Evolutionary conservation across 2,888 invertebrate genomes (phyloP), one percentile per base, ranked within the genome.

Genomic region (Shargacucullia verbasci): DNA sequence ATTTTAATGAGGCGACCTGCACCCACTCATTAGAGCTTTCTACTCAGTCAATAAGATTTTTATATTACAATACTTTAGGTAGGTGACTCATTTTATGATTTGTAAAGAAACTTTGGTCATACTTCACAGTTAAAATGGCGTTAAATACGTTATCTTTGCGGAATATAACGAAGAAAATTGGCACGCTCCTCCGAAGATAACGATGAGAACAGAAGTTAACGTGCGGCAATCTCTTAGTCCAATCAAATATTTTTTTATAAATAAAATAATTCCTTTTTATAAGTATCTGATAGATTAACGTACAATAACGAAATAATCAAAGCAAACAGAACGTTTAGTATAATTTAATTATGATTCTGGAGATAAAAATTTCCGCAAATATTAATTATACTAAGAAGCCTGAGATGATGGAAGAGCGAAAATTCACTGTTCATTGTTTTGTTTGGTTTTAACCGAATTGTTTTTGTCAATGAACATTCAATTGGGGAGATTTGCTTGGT

Each of bases 401-500:
- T 47, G 43, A 20, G 20, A 20, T 3, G 20, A 20, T 4, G 39
- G 37, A 53, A 68, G 14, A 46, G 34, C 14, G 43, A 59, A 69
- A 54, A 34, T 33, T 40, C 20, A 27, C 45, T 35, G 49, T 38
- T n/a, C 53, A 48, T 47, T 72, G 60, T 71, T 73, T 64, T 33
- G 45, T 59, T 54, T 46, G 60, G 59, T 57, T 62, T 50, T 54
- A 52, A 41, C 50, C 44, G 61, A 68, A 65, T 72, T 74, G 61
- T 70, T 71, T 74, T 75, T 54, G 62, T 62, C 64, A 71, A n/a
- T 59, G 58, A 57, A 74, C 67, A 70, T 72, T 59, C 71, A 73
- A 71, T 73, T 71, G 50, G n/a, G n/a, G 34, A 43, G 67, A 71
- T 70, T 73, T 70, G 59, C 58, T 62, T 58, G 48, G 63, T 40